phyloP scores from a whole-genome alignment of 2,888 invertebrate genomes.

The Phaedon cochleariae region DNA sequence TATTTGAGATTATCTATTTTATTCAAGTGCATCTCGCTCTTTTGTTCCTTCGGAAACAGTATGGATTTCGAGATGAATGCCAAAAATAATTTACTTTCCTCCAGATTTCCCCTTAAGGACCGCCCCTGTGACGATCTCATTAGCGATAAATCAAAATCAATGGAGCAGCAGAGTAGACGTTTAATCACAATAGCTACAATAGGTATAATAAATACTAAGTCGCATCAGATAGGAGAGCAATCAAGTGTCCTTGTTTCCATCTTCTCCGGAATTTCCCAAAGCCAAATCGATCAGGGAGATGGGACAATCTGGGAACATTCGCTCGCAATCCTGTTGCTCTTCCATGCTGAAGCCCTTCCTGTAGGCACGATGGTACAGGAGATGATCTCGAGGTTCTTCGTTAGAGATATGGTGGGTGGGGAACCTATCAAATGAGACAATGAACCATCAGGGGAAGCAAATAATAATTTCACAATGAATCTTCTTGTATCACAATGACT shows the following conservation, averaged over 20 bases:
- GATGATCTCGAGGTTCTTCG: slow-evolving; percentile 72
- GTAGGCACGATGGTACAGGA: slow-evolving; percentile 73
- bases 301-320: slow-evolving; percentile 63
- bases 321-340: slow-evolving; percentile 62
- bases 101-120: neutral
- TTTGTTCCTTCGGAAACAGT: too few relatives aligned
- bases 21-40: too few relatives aligned
- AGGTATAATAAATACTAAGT: neutral
- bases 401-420: slow-evolving; percentile 71
- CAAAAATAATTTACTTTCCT: too few relatives aligned
- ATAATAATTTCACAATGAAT: too few relatives aligned
- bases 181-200: slow-evolving; percentile 11
- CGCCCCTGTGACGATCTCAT: neutral
- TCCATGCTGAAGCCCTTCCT: slow-evolving; percentile 61
- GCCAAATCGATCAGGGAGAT: slow-evolving; percentile 77
- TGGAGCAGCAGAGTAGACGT: neutral
- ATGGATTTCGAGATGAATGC: too few relatives aligned
- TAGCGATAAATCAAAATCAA: slow-evolving; percentile 2
- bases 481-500: too few relatives aligned
- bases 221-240: neutral
- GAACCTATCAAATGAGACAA: slow-evolving; percentile 63
- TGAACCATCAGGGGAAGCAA: too few relatives aligned
- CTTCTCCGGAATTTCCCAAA: slow-evolving; percentile 62
- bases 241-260: slow-evolving; percentile 8
- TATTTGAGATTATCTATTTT: too few relatives aligned